Conservation (phyloP, 2,797 vertebrate genomes). For the Furcifer pardalis region DNA sequence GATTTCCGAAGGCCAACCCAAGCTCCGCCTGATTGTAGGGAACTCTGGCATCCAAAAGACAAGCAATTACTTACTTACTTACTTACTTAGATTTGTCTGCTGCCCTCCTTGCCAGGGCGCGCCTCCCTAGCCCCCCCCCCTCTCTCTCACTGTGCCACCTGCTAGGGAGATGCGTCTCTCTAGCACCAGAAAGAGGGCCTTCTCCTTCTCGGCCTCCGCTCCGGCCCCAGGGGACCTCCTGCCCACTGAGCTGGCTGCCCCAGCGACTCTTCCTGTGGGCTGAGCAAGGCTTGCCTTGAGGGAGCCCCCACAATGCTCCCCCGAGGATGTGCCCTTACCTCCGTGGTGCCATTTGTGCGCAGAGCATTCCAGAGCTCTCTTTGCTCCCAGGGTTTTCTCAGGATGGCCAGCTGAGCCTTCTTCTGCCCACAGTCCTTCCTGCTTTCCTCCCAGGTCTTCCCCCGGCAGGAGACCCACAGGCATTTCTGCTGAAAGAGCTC, state of each 20-base stretch:
- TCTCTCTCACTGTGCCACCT: no score
- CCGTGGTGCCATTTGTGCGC: fast-evolving
- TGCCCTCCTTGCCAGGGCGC: no score
- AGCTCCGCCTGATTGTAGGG: slow-evolving; percentile 41
- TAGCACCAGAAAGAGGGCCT: no score
- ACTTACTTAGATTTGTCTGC: no score
- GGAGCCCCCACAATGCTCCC: fast-evolving
- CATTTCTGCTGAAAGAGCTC: slow-evolving; percentile 51
- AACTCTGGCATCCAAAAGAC: slow-evolving; percentile 34
- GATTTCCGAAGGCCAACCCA: slow-evolving; percentile 41
- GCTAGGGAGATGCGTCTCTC: no score
- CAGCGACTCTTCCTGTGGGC: neutral
- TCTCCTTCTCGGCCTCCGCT: no score
- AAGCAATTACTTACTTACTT: fast-evolving
- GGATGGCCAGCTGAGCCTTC: slow-evolving; percentile 60
- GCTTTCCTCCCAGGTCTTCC: slow-evolving; percentile 58
- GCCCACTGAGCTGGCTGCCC: no score
- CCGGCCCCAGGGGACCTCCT: no score
- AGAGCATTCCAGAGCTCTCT: neutral
- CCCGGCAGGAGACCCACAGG: slow-evolving; percentile 52
- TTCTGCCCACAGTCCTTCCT: slow-evolving; percentile 41
- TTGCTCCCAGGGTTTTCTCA: neutral
- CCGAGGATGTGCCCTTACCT: neutral
- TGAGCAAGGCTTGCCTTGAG: neutral
- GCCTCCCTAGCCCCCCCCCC: no score